Base-by-base conservation (phyloP, 1,140 invertebrate genomes). In the Cephus cinctus region DNA sequence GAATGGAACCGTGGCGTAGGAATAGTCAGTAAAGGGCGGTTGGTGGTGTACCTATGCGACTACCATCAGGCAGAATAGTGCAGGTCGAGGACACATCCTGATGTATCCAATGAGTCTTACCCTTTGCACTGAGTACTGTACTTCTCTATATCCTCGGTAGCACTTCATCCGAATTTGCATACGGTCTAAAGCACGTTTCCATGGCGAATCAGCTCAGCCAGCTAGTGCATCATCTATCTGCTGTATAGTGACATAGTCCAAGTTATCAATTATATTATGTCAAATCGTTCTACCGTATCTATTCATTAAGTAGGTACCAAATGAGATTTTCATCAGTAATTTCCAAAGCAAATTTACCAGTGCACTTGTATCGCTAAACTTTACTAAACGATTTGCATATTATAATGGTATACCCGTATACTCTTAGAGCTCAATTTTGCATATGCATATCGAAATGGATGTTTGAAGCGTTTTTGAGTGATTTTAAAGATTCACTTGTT, bases 261-360 rank as follows among this genome's bases (percentile, higher is more conserved):
- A 58, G 49, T 52, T 58, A 58, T 58, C 52, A 50, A 40, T 44
- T 50, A 25, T 54, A 58, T 58, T 58, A 58, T 65, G 57, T 48
- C 47, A 53, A 63, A 65, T 62, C 56, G 54, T 64, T 58, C 52
- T 50, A 32, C 21, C 49, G 48, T 71, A 69, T 69, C 63, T 69
- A 65, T 63, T 67, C 65, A 69, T 69, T 71, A 71, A 69, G 67
- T 68, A 63, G 57, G 63, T 63, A 60, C 58, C 57, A 64, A 63
- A 67, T 57, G 58, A 59, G 62, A 71, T 71, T 68, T 71, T 61
- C 63, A 71, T 71, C 67, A 67, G 63, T 68, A 69, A 71, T 71
- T 68, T 69, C 64, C 57, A 59, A 55, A 41, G 42, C 38, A 54
- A 53, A 60, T 50, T 39, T 34, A 44, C 44, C 48, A 39, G 22